Conservation (phyloP, 2,888 invertebrate genomes). For the Drosophila multiciliata region DNA sequence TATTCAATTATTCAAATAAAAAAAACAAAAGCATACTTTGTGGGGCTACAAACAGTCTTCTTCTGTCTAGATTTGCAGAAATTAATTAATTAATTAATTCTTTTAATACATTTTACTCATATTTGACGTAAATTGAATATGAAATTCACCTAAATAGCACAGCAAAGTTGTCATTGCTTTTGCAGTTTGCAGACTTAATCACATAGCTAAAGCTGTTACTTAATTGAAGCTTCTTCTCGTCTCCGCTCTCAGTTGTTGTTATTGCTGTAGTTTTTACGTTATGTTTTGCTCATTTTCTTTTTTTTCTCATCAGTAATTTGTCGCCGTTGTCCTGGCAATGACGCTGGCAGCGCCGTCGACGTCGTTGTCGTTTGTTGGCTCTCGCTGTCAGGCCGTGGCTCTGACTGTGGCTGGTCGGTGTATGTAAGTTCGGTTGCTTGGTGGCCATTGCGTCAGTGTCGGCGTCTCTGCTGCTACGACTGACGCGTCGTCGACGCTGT, state of each 20-base stretch:
- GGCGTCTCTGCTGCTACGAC: slow-evolving; percentile 41
- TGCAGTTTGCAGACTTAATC: not conserved
- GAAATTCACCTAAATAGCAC: not conserved
- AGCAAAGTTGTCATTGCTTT: not conserved
- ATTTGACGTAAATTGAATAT: not conserved
- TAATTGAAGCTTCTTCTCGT: slow-evolving; percentile 10
- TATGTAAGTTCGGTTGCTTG: slow-evolving; percentile 43
- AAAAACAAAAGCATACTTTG: slow-evolving; percentile 1
- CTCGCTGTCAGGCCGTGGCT: slow-evolving; percentile 54
- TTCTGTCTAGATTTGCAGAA: not conserved
- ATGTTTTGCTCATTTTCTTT: slow-evolving; percentile 18
- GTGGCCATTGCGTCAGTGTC: slow-evolving; percentile 54
- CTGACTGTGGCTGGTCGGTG: slow-evolving; percentile 7
- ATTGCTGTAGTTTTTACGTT: slow-evolving; percentile 15
- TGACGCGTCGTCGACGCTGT: slow-evolving; percentile 30
- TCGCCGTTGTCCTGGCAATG: slow-evolving; percentile 65
- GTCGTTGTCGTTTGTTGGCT: slow-evolving; percentile 31
- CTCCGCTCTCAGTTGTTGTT: slow-evolving; percentile 16
- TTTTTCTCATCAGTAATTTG: slow-evolving; percentile 35
- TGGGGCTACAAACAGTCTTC: not conserved
- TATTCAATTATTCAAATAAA: not conserved
- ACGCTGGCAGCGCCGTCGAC: slow-evolving; percentile 1
- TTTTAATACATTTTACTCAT: not conserved
- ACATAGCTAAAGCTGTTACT: slow-evolving; percentile 9
- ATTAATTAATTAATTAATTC: too few species aligned